Conservation (phyloP, 1,140 invertebrate genomes). For the Gryllus bimaculatus region DNA sequence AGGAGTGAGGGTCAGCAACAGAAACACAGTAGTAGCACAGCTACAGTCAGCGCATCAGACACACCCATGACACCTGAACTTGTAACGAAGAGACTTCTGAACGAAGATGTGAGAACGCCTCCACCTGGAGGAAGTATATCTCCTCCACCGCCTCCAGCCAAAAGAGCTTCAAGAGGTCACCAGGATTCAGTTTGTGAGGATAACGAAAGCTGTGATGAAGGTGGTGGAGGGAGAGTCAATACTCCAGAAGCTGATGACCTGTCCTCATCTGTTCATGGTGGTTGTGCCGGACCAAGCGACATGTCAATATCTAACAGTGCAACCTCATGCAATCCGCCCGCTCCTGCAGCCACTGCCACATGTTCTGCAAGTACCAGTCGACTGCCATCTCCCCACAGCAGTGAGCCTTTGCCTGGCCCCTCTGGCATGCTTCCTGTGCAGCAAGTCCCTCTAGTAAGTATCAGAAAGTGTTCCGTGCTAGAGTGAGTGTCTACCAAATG, state of each 20-base stretch:
- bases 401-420: constrained; percentile 59
- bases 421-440: constrained; percentile 72
- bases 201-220: constrained; percentile 30
- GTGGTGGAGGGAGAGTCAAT: constrained; percentile 26
- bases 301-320: constrained; percentile 34
- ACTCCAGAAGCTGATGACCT: constrained; percentile 39
- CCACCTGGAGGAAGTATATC: constrained; percentile 17
- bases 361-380: constrained; percentile 35
- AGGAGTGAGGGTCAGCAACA: constrained; percentile 26
- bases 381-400: constrained; percentile 52
- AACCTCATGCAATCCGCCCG: constrained; percentile 26
- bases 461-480: background rate
- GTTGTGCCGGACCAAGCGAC: constrained; percentile 39
- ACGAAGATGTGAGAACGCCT: constrained; percentile 17
- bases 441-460: constrained; percentile 72
- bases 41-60: constrained; percentile 33
- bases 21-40: constrained; percentile 25
- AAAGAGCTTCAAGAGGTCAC: constrained; percentile 23
- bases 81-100: constrained; percentile 26
- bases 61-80: constrained; percentile 28
- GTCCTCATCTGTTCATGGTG: constrained; percentile 39
- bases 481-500: too few species aligned
- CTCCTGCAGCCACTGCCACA: constrained; percentile 26
- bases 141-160: constrained; percentile 20
- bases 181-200: constrained; percentile 25